Base-by-base conservation (phyloP, 2,113 vertebrate genomes). In the Campylomormyrus numenius region DNA sequence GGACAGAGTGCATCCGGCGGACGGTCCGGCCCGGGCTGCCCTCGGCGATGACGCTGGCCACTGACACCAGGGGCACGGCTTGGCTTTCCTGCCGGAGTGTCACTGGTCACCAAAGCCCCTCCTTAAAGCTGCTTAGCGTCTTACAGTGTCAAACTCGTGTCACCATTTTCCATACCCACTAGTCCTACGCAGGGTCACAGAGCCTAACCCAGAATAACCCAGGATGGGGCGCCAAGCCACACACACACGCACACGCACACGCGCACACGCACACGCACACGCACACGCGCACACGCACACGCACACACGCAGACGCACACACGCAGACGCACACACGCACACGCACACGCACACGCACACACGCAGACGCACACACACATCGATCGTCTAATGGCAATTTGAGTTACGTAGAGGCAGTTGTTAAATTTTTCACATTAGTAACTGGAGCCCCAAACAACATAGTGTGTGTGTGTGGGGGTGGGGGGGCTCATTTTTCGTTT, bases 21-120 rank as follows among this genome's bases (percentile, higher is more conserved):
- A 93, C 91, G 0, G 83, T 90, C 91, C 96, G 97, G 89, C 88
- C 90, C 0, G 94, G 90, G 45, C 92, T 93, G 17, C 92, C 93
- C 27, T 95, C 96, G 0, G 93, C 89, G 0, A 96, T 94, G 88
- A 97, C 92, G 0, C 94, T 96, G 91, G 95, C 96, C 85, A 99
- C 94, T 0, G 97, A 96, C 58, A 95, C 53, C 48, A 98, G 93
- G 0, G 97, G 97, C 74, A 97, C 94, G 2, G 97, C 97, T 92
- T 98, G 98, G 91, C 95, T 96, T 91, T 98, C 98, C 98, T 99
- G 92, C n/a, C 31, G 15, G 4, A 21, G 27, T 42, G n/a, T 86
- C 35, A 49, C 5, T 24, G n/a, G 9, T 50, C 19, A 83, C 21
- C 46, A 45, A 84, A 48, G 70, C 5, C 31, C 4, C 10, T 77